Conservation (phyloP, 2,888 invertebrate genomes). For the Oligia strigilis region DNA sequence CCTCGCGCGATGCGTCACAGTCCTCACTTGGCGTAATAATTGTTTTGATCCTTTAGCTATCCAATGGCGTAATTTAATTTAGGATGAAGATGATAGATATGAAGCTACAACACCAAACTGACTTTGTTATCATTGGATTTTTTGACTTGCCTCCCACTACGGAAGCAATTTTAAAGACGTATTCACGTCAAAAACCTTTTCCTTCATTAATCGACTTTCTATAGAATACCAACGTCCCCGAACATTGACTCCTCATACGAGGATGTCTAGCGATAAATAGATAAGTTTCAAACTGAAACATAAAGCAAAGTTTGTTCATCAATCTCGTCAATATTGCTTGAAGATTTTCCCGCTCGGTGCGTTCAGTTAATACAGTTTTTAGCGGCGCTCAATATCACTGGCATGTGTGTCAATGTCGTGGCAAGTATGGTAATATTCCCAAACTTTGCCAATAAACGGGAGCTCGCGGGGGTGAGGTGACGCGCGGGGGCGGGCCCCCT, state of each 20-base stretch:
- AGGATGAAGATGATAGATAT: too few relatives aligned
- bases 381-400: constrained; percentile 62
- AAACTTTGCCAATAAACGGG: constrained; percentile 78
- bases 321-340: constrained; percentile 58
- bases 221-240: not conserved
- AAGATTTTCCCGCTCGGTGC: constrained; percentile 53
- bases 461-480: constrained; percentile 21
- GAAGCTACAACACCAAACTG: too few relatives aligned
- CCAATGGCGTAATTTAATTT: too few relatives aligned
- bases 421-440: constrained; percentile 74
- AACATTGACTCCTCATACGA: constrained; percentile 1
- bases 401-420: constrained; percentile 75
- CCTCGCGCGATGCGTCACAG: too few relatives aligned
- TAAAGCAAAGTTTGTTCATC: constrained; percentile 56
- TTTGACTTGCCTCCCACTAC: too few relatives aligned
- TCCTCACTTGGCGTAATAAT: too few relatives aligned
- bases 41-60: too few relatives aligned
- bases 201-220: not conserved
- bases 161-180: too few relatives aligned
- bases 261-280: constrained; percentile 29
- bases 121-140: too few relatives aligned
- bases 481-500: not conserved
- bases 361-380: constrained; percentile 65
- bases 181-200: not conserved
- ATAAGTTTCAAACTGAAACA: constrained; percentile 30